phyloP scores from a whole-genome alignment of 2,888 invertebrate genomes.

The Villa cingulata region DNA sequence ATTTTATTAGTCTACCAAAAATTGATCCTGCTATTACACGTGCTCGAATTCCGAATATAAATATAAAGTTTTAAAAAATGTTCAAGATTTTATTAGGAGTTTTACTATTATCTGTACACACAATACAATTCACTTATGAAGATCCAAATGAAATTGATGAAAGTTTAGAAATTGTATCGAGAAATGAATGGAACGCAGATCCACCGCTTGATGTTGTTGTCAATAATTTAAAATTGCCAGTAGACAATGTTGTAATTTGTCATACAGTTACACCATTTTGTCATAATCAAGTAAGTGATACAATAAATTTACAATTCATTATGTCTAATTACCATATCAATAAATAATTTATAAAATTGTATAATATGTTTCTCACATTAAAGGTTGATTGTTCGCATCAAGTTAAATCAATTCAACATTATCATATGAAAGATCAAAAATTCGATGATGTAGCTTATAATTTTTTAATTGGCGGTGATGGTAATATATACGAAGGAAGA shows the following conservation, averaged over 20 bases:
- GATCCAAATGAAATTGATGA: neutral
- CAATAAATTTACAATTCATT: neutral
- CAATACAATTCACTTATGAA: neutral
- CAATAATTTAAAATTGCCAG: neutral
- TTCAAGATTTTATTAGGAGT: neutral
- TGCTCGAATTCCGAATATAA: too few relatives aligned
- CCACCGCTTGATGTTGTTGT: neutral
- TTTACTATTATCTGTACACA: neutral
- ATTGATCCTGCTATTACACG: too few relatives aligned
- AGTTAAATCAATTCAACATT: conserved; percentile 39
- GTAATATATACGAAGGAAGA: conserved; percentile 55
- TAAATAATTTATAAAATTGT: neutral
- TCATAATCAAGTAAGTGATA: neutral
- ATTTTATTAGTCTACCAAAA: too few relatives aligned
- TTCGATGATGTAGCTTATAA: conserved; percentile 64
- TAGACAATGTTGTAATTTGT: neutral
- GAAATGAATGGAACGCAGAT: conserved; percentile 1
- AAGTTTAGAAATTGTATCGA: neutral
- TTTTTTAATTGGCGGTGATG: conserved; percentile 66
- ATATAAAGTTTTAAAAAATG: neutral
- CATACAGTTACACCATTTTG: neutral
- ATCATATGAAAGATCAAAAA: conserved; percentile 48
- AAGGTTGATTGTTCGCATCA: conserved; percentile 45
- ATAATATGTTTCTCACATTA: neutral
- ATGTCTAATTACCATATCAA: neutral